Evolutionary conservation across 2,888 invertebrate genomes (phyloP).

Genomic region (Agrilus mali): DNA sequence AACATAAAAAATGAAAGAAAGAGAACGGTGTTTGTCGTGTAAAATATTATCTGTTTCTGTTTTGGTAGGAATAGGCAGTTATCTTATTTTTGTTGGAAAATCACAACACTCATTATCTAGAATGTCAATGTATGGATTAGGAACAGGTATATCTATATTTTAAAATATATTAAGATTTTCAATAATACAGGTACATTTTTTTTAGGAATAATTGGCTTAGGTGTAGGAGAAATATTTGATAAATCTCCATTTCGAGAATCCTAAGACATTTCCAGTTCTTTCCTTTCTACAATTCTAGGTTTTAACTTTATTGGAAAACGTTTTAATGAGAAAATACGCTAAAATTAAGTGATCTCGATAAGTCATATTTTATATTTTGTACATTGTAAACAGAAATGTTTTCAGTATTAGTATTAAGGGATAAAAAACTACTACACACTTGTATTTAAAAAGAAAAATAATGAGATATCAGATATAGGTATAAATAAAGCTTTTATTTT

Average conservation of each 20-base stretch:
- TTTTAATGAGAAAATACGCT: too few species aligned
- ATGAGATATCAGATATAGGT: not conserved
- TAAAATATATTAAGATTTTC: not conserved
- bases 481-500: constrained; percentile 1
- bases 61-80: constrained; percentile 26
- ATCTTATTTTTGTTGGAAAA: constrained; percentile 24
- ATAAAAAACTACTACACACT: not conserved
- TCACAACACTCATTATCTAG: constrained; percentile 19
- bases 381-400: not conserved
- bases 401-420: not conserved
- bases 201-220: constrained; percentile 25
- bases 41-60: constrained; percentile 26
- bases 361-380: not conserved
- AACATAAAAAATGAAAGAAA: constrained; percentile 6
- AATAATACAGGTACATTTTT: constrained; percentile 6
- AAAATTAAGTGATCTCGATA: too few species aligned
- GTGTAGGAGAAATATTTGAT: constrained; percentile 27
- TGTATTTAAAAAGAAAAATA: not conserved
- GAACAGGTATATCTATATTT: constrained; percentile 19
- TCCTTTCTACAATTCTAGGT: too few species aligned
- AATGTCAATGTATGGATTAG: constrained; percentile 21
- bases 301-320: too few species aligned
- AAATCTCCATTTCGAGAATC: constrained; percentile 23
- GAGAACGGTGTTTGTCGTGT: constrained; percentile 23
- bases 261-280: not conserved